Base-by-base conservation (phyloP, 1,140 invertebrate species). In the Diprion similis region DNA sequence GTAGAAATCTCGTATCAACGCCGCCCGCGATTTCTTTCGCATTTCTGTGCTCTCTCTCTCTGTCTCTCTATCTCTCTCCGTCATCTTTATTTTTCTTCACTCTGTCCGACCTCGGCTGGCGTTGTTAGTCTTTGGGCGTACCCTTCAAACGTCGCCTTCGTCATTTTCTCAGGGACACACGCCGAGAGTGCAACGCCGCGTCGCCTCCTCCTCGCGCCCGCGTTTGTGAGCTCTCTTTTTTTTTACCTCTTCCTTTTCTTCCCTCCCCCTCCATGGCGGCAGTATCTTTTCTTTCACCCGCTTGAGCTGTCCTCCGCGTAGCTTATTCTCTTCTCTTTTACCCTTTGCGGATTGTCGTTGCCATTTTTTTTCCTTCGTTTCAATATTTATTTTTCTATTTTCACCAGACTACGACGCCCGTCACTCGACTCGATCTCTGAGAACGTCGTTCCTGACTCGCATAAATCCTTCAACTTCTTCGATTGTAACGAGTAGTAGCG, bases 71-170 rank as follows among this genome's bases (percentile, higher is more conserved):
- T 71, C 66, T 10, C 59, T 47, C 48, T 75, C 75, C 67, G 70
- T 75, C 66, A 65, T 70, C 67, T 65, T 75, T 74, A 75, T 75
- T 67, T 76, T 73, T 64, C 73, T 17, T 19, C 75, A 65, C 69
- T 46, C 75, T 70, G 70, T 70, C 51, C 37, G 73, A 69, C 72
- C 72, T 69, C 75, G 73, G 24, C 24, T 37, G 24, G 24, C 24
- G 24, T 37, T 37, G 24, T 37, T 37, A 37, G 24, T 37, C 24
- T 37, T 59, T 8, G 11, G 51, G 51, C 51, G 51, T 59, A 59
- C 51, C 51, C 51, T 59, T 59, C 51, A 59, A 17, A 59, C 11
- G 11, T 59, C 51, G 51, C n/a, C 24, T 37, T 37, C 51, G 51
- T 15, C 51, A 59, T 59, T 59, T 59, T 59, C 51, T 59, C 51